These are phyloP conservation scores for Malurus splendens DNA, from an alignment of 2,797 vertebrate species.

Conservation along the genomic window DNA sequence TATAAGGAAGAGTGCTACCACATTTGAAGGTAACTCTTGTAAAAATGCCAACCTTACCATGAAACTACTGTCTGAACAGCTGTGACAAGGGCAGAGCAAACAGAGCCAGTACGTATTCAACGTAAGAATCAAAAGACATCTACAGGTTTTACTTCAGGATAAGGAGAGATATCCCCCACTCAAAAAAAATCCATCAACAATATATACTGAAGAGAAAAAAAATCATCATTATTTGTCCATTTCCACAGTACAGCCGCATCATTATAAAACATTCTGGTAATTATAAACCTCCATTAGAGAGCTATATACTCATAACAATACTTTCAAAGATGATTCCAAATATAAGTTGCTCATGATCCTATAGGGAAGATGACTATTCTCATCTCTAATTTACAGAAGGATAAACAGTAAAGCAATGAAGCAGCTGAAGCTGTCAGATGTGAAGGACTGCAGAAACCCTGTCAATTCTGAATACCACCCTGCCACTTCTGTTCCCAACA, in stretches of 20 bases:
- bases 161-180: background rate
- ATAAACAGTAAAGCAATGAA: background rate
- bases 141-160: background rate
- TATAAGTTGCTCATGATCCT: background rate
- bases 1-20: background rate
- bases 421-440: background rate
- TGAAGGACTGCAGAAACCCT: background rate
- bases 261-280: background rate
- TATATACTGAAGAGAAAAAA: background rate
- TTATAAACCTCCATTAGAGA: background rate
- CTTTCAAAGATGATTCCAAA: background rate
- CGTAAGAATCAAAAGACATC: background rate
- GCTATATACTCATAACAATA: background rate
- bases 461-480: background rate
- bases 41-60: background rate
- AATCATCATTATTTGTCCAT: background rate
- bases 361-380: background rate
- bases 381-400: background rate
- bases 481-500: background rate
- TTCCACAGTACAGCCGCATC: background rate
- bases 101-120: background rate
- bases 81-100: background rate
- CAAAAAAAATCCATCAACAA: background rate
- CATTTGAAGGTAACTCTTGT: background rate
- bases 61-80: background rate